Evolutionary conservation across 2,113 vertebrate species (phyloP).

Genomic region (Muntiacus muntjak): DNA sequence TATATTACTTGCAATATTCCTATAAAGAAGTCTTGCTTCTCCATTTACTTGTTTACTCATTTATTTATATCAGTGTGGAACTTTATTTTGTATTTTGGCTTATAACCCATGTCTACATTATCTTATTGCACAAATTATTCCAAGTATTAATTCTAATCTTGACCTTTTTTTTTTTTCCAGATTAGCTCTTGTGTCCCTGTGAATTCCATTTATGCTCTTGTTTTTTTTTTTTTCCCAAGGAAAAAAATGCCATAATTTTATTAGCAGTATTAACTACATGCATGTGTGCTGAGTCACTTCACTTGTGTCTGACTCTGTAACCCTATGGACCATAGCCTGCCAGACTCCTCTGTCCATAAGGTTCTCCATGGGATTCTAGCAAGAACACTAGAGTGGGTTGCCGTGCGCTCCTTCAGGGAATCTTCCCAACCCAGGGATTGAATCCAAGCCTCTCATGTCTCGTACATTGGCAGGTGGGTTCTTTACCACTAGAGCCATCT

Average conservation of each 20-base stretch:
- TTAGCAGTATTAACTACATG: not conserved
- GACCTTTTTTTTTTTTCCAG: not conserved
- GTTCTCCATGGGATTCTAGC: not conserved
- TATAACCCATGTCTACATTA: not conserved
- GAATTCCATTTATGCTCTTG: not conserved
- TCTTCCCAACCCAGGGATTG: not conserved
- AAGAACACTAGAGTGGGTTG: not conserved
- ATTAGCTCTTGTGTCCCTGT: not conserved
- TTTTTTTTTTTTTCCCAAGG: not conserved
- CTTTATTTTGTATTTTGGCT: not conserved
- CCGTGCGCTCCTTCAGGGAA: not conserved
- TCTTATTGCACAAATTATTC: not conserved
- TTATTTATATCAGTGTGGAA: not conserved
- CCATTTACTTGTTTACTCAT: not conserved
- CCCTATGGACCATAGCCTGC: not conserved
- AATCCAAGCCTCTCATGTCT: not conserved
- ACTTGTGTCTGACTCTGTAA: not conserved
- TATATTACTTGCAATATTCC: not conserved
- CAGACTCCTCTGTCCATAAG: not conserved
- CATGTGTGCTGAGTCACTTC: not conserved
- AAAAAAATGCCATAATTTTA: not conserved
- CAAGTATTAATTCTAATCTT: not conserved
- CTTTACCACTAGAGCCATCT: not conserved
- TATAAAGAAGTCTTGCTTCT: not conserved
- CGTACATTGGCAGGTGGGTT: not conserved